These are phyloP conservation scores for Gibbula magus DNA, from an alignment of 2,888 invertebrate genomes.

Conservation along the genomic window DNA sequence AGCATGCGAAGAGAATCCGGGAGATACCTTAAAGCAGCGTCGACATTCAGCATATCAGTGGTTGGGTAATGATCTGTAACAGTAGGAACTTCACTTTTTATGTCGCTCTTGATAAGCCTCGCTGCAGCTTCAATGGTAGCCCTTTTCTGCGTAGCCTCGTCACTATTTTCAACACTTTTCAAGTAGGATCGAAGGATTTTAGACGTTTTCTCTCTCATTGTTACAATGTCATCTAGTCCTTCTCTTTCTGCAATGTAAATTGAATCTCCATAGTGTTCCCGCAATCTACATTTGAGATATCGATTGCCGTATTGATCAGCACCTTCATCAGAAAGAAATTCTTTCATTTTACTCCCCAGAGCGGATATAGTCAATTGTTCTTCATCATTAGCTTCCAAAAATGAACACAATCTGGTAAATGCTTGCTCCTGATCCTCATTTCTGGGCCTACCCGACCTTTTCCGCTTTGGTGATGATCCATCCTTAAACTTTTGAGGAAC, in stretches of 20 bases:
- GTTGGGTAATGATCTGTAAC: conserved; percentile 40
- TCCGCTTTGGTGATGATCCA: neutral
- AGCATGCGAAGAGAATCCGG: conserved; percentile 34
- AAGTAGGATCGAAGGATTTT: conserved; percentile 39
- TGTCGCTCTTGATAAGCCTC: conserved; percentile 49
- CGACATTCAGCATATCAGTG: conserved; percentile 31
- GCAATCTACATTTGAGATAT: conserved; percentile 43
- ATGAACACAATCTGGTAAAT: conserved; percentile 11
- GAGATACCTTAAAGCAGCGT: conserved; percentile 31
- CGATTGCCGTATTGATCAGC: conserved; percentile 26
- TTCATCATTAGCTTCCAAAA: conserved; percentile 36
- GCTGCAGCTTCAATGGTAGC: conserved; percentile 46
- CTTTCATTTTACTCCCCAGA: conserved; percentile 33
- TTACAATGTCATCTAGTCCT: conserved; percentile 44
- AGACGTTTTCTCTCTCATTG: conserved; percentile 39
- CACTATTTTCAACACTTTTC: conserved; percentile 24
- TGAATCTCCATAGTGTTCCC: conserved; percentile 43
- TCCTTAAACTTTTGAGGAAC: neutral
- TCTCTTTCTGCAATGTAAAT: conserved; percentile 43
- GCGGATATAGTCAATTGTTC: conserved; percentile 33
- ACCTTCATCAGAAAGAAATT: conserved; percentile 2
- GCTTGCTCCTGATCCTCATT: neutral
- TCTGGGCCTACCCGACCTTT: conserved; percentile 4
- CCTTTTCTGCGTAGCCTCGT: conserved; percentile 33
- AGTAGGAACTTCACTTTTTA: conserved; percentile 31